Base-by-base conservation (phyloP, 2,888 invertebrate genomes). In the Ormyrus labotus region DNA sequence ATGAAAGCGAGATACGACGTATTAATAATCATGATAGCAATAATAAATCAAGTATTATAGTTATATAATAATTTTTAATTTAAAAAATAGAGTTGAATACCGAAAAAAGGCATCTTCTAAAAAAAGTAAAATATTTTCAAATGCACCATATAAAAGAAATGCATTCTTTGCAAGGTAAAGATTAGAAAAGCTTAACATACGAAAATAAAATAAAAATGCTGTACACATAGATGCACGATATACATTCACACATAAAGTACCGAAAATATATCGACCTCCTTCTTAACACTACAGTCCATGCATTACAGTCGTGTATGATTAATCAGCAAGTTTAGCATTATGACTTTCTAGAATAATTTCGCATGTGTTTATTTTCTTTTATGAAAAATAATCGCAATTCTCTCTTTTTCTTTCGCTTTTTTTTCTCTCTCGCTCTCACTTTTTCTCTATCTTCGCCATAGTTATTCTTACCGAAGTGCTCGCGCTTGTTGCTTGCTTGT, bases 371-470 rank as follows among this genome's bases (percentile, higher is more conserved):
- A 63, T 60, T 76, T 68, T 19, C 5, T 19, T 63, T 55, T 79
- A 79, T 73, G 79, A 74, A 79, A 79, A 79, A 79, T 73, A 79
- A 79, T 74, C 60, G 71, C 68, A 63, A 69, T 57, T 67, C 65
- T 78, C 10, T 57, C 50, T 64, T 45, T 63, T 51, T 67, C 69
- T 58, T 50, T 55, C 48, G 34, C 34, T 34, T 34, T 34, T 65
- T 58, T 65, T n/a, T 19, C 65, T 51, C 34, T 60, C 67, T 51
- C 7, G 57, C 9, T 10, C 5, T 71, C 48, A 50, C 45, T 13
- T 34, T 47, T 57, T 58, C 57, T 58, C 70, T 58, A 13, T 47
- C 48, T 13, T 53, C 13, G n/a, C 48, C 9, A 57, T 34, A 34
- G 34, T 34, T 34, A 34, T 34, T 73, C 53, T 70, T 63, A 55